These are phyloP conservation scores for Marisa cornuarietis DNA, from an alignment of 1,140 invertebrate genomes.

Conservation along the genomic window DNA sequence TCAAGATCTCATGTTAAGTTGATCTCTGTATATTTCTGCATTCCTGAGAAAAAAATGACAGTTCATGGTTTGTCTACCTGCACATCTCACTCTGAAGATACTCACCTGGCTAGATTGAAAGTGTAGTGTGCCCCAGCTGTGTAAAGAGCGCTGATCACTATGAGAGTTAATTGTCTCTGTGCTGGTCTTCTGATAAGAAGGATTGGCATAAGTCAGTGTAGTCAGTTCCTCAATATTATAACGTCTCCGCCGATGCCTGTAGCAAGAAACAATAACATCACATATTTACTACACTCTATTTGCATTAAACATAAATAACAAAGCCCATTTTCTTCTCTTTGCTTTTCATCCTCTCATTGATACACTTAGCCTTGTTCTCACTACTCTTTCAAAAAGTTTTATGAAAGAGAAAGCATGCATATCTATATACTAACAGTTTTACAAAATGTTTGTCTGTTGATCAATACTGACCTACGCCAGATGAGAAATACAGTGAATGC, in stretches of 20 bases:
- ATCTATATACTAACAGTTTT: background rate
- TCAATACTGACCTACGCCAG: constrained; percentile 48
- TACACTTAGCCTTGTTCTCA: background rate
- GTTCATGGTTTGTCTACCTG: background rate
- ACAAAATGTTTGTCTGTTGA: background rate
- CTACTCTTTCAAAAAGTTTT: background rate
- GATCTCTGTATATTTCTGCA: background rate
- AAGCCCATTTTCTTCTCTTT: background rate
- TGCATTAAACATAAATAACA: background rate
- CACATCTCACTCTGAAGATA: too few relatives aligned
- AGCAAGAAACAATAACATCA: background rate
- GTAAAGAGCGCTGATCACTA: constrained; percentile 61
- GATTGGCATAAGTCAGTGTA: constrained; percentile 80
- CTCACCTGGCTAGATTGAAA: constrained; percentile 71
- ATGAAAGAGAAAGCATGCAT: background rate
- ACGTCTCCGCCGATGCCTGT: constrained; percentile 38
- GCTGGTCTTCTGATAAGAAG: constrained; percentile 78
- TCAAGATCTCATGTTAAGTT: background rate
- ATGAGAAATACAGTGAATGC: constrained; percentile 48
- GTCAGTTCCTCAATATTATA: constrained; percentile 68
- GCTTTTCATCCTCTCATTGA: background rate
- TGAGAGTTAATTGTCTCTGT: constrained; percentile 64
- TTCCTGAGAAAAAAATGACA: background rate
- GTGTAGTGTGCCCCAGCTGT: constrained; percentile 75
- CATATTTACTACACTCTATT: too few relatives aligned